Percentiles rank a stretch among this genome's conserved stretches.
Conservation (phyloP, 2,888 invertebrate genomes). For the Drosophila monieri region DNA sequence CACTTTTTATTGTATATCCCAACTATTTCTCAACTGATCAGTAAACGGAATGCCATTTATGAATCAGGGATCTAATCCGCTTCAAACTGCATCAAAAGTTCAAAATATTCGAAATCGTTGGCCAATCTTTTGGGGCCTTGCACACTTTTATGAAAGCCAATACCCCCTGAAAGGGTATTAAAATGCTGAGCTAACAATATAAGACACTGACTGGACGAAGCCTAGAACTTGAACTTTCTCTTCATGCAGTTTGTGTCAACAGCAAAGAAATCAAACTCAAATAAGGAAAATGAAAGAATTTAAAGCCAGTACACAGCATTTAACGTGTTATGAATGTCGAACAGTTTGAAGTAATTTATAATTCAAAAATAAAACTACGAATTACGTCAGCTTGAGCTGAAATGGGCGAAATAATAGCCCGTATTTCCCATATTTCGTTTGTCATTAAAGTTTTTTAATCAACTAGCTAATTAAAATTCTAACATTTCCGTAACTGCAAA, state of each 20-base stretch:
- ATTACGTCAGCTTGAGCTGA: background rate
- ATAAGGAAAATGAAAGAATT: background rate
- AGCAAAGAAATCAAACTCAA: slow-evolving; percentile 13
- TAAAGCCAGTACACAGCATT: background rate
- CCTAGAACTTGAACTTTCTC: slow-evolving; percentile 7
- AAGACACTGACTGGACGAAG: slow-evolving; percentile 36
- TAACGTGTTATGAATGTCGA: background rate
- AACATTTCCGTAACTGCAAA: background rate
- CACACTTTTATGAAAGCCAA: too few species aligned
- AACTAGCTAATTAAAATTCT: slow-evolving; percentile 5
- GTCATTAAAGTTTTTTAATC: slow-evolving; percentile 2
- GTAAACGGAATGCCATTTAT: too few species aligned
- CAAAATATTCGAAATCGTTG: too few species aligned
- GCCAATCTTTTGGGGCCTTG: too few species aligned
- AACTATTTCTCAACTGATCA: too few species aligned
- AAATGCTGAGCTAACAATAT: background rate
- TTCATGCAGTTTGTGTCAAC: slow-evolving; percentile 19
- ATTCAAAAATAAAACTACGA: background rate
- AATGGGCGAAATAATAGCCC: background rate
- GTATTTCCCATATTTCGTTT: slow-evolving; percentile 13
- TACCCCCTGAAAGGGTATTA: too few species aligned
- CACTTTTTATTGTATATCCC: too few species aligned
- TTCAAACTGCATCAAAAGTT: too few species aligned
- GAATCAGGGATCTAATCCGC: too few species aligned
- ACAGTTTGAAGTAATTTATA: background rate